Conservation (phyloP, 2,888 invertebrate species). For the Notodonta ziczac region DNA sequence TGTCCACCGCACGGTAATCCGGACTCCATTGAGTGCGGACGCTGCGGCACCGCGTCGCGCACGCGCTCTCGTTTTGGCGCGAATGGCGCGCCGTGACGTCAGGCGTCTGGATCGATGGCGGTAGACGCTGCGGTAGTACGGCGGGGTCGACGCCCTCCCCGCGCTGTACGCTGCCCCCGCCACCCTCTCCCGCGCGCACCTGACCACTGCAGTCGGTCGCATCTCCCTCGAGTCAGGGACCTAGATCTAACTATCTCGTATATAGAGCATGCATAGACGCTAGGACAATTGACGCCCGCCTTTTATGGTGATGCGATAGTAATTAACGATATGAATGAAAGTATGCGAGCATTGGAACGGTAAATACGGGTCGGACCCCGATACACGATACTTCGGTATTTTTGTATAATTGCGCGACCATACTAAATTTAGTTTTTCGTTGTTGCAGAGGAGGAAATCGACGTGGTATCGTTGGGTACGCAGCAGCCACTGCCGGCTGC, state of each 20-base stretch:
- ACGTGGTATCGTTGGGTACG: slow-evolving; percentile 89
- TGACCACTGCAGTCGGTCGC: slow-evolving; percentile 81
- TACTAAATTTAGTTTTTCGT: slow-evolving; percentile 56
- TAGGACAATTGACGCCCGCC: slow-evolving; percentile 68
- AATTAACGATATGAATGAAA: slow-evolving; percentile 73
- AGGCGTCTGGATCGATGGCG: slow-evolving; percentile 84
- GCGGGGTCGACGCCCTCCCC: slow-evolving; percentile 78
- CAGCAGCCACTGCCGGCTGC: slow-evolving; percentile 60
- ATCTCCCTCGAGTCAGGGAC: slow-evolving; percentile 52
- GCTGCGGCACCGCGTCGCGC: slow-evolving; percentile 78
- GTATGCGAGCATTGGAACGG: slow-evolving; percentile 55
- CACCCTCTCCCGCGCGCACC: slow-evolving; percentile 67
- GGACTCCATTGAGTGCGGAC: slow-evolving; percentile 79
- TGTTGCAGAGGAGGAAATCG: slow-evolving; percentile 93
- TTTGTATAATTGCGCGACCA: slow-evolving; percentile 22
- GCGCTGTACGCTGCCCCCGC: slow-evolving; percentile 51
- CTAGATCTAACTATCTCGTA: slow-evolving; percentile 63
- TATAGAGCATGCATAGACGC: slow-evolving; percentile 58
- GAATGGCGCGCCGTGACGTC: slow-evolving; percentile 83
- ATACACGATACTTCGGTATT: slow-evolving; percentile 15
- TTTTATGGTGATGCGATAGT: slow-evolving; percentile 71
- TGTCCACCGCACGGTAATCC: slow-evolving; percentile 74
- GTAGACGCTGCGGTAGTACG: slow-evolving; percentile 85
- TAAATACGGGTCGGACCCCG: slow-evolving; percentile 45
- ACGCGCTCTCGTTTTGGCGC: slow-evolving; percentile 83